These are phyloP conservation scores for Biston betularia DNA, from an alignment of 2,888 invertebrate genomes.

Conservation along the genomic window DNA sequence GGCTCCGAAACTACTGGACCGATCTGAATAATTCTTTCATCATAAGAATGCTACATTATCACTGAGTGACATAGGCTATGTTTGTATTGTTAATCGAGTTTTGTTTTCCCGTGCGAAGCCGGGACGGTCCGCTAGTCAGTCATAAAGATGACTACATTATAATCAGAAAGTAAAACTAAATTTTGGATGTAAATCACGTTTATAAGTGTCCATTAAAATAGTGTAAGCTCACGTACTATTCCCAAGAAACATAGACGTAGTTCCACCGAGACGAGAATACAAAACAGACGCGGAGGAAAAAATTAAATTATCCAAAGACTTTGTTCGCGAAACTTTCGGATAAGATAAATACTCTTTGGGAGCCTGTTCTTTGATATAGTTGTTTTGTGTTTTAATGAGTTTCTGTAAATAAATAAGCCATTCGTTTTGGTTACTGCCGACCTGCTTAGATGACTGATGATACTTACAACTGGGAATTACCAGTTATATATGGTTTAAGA, in stretches of 20 bases:
- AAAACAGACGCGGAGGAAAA: conserved; percentile 44
- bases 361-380: conserved; percentile 30
- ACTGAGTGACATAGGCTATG: no score
- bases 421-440: conserved; percentile 24
- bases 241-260: conserved; percentile 53
- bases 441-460: neutral
- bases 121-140: no score
- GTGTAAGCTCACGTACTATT: neutral
- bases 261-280: conserved; percentile 49
- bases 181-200: neutral
- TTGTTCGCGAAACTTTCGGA: conserved; percentile 40
- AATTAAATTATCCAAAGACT: conserved; percentile 44
- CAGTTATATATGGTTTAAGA: no score
- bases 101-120: no score
- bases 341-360: conserved; percentile 39
- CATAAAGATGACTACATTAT: no score
- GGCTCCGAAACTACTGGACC: no score
- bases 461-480: neutral
- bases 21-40: no score
- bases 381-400: conserved; percentile 36
- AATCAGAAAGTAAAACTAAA: no score
- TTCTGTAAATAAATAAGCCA: conserved; percentile 31
- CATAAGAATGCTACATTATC: no score
- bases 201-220: neutral
- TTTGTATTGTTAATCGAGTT: no score